Base-by-base conservation (phyloP, 2,888 invertebrate species). In the Nephrotoma appendiculata region DNA sequence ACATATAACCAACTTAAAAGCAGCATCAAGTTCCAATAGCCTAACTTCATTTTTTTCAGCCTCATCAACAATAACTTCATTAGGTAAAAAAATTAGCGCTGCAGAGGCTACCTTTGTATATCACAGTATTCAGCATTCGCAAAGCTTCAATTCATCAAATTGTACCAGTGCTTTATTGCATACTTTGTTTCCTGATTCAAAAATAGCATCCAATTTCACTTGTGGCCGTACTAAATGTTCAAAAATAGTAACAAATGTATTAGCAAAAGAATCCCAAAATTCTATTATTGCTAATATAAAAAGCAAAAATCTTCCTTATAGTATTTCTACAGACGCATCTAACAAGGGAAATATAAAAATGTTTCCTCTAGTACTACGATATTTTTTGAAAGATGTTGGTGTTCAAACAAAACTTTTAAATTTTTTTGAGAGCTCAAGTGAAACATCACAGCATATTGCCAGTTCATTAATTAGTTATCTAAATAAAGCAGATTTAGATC, bases 101-200 rank as follows among this genome's bases (percentile, higher is more conserved):
- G 86, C 86, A 86, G 86, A 86, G n/a, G 86, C 31, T 41, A 57
- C 86, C 5, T 86, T 86, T 41, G 57, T 41, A 41, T n/a, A n/a
- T n/a, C n/a, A n/a, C n/a, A n/a, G n/a, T n/a, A n/a, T n/a, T n/a
- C n/a, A n/a, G n/a, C n/a, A n/a, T n/a, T n/a, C n/a, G 41, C 41
- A 19, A 5, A 57, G 86, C 41, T 86, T 57, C n/a, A 57, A 57
- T 41, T 86, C 57, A n/a, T 9, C 57, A 6, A 57, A 86, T 86
- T 86, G 86, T 41, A 57, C 41, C 42, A 86, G 86, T 86, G 19
- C 57, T 42, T 86, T 86, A 86, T 86, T 57, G 7, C 7, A 41
- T 6, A 42, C 86, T 5, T 11, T 86, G 12, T 86, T 86, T 86
- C 57, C 86, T 2, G 86, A 86, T 57, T 86, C 42, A n/a, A 86